Percentiles rank a stretch among this genome's conserved stretches.
Evolutionary conservation across 2,888 invertebrate species (phyloP).

Genomic region (Pristionchus mayeri): DNA sequence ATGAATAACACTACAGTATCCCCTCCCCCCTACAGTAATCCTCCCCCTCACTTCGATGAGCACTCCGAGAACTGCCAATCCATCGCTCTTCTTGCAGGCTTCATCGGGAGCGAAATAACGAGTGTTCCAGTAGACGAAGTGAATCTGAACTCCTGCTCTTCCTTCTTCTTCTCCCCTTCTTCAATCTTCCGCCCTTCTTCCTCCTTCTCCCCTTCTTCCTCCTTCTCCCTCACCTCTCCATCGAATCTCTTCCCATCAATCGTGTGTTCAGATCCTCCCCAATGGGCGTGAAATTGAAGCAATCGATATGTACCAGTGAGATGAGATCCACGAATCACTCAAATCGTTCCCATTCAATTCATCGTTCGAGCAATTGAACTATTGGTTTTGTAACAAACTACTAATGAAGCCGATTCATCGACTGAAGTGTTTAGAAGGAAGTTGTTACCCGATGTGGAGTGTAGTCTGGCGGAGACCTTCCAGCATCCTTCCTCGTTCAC

Average conservation of each 20-base stretch:
- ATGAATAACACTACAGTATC: too few relatives aligned
- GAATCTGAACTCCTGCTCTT: constrained; percentile 58
- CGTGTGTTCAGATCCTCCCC: constrained; percentile 58
- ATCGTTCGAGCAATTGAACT: background rate
- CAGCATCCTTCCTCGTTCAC: constrained; percentile 23
- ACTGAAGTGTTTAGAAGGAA: too few relatives aligned
- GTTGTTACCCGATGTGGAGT: background rate
- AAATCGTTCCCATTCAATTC: background rate
- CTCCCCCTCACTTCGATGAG: constrained; percentile 61
- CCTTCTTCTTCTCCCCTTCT: background rate
- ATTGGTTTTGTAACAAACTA: background rate
- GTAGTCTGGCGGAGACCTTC: constrained; percentile 21
- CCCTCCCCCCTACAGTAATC: background rate
- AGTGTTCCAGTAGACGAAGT: constrained; percentile 74
- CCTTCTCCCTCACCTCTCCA: constrained; percentile 22
- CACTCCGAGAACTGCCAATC: constrained; percentile 71
- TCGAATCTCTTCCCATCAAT: constrained; percentile 50
- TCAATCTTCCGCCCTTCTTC: background rate
- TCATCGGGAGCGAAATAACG: constrained; percentile 65
- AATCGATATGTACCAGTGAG: constrained; percentile 50
- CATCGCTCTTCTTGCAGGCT: constrained; percentile 67
- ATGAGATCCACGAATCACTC: constrained; percentile 49
- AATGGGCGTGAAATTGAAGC: constrained; percentile 57
- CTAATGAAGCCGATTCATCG: too few relatives aligned
- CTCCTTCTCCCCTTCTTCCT: background rate